phyloP scores from a whole-genome alignment of 2,113 vertebrate genomes.

The Casuarius casuarius region DNA sequence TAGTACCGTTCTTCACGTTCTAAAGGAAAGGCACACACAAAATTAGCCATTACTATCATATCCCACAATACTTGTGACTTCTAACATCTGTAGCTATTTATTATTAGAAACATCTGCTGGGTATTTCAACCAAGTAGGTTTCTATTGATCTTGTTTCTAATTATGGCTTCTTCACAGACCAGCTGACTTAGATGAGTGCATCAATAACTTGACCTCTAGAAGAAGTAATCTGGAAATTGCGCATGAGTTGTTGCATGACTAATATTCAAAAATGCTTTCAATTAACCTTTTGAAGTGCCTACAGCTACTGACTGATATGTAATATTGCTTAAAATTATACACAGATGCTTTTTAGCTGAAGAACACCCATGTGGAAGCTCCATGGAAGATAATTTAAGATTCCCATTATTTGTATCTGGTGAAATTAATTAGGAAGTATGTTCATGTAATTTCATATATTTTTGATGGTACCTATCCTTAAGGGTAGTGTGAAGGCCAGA shows the following conservation, averaged over 20 bases:
- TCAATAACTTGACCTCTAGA: slow-evolving; percentile 59
- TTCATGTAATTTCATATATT: not conserved
- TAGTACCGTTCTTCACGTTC: not conserved
- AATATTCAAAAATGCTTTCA: slow-evolving; percentile 24
- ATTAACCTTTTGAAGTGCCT: slow-evolving; percentile 30
- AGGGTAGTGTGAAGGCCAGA: not conserved
- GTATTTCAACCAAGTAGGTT: slow-evolving; percentile 19
- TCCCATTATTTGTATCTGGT: not conserved
- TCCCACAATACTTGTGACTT: not conserved
- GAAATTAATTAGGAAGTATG: not conserved
- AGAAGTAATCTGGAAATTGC: slow-evolving; percentile 62
- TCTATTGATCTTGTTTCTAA: slow-evolving; percentile 56
- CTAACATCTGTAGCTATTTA: slow-evolving; percentile 29
- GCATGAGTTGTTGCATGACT: not conserved
- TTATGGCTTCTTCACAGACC: slow-evolving; percentile 35
- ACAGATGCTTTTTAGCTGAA: slow-evolving; percentile 8
- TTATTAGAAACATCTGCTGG: slow-evolving; percentile 16
- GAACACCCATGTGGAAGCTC: not conserved
- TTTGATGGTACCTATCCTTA: not conserved
- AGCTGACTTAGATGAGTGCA: slow-evolving; percentile 30
- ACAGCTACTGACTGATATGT: not conserved
- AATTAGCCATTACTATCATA: not conserved
- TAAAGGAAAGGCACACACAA: not conserved
- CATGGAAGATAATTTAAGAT: not conserved
- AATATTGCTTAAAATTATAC: slow-evolving; percentile 2